Evolutionary conservation across 30 jellyfish, hydroid and myxozoan species (phyloP), one percentile per base, ranked within the genome.

Genomic region (Aurelia aurita complex sp. Pacific): DNA sequence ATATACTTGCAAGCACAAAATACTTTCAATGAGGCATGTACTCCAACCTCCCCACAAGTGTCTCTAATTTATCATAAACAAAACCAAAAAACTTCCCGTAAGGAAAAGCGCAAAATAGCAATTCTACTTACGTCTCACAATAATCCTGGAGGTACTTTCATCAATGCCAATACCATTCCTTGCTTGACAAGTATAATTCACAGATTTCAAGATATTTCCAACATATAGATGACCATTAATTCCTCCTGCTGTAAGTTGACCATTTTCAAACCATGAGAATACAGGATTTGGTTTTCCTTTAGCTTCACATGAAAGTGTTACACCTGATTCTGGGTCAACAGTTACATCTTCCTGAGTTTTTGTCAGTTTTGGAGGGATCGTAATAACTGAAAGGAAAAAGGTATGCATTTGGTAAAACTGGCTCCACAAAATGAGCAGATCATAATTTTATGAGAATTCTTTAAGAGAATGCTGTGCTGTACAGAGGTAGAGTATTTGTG

Each of bases 231-330:
- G 69, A 34, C 94, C 95, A 82, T 89, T 73, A 5, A 85, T 69
- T 11, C 94, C 87, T 35, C 88, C 90, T 0, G 88, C 89, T 60
- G 74, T 82, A 10, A 73, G 82, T 10, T 32, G 32, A 10, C 97
- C 97, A 72, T 88, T 80, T 68, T 33, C 34, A 69, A 57, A 80
- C 97, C 97, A 88, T 2, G 89, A 74, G 74, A 79, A 88, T 1
- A 64, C 81, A 11, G 97, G 97, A 9, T 52, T 16, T n/a, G 97
- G 97, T 50, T 71, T 71, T 16, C 97, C 97, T 11, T 91, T 88
- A 12, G 97, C 97, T 10, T 67, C 85, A 68, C 97, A 88, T 64
- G 36, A 29, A 34, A 88, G 55, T 54, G 81, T 57, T 13, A 62
- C 81, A 61, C 64, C 62, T 5, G 91, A 50, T 53, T 88, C 92